Percentiles rank a stretch among this genome's conserved stretches.
Conservation (phyloP, 2,797 vertebrate genomes). For the Synanceia verrucosa region DNA sequence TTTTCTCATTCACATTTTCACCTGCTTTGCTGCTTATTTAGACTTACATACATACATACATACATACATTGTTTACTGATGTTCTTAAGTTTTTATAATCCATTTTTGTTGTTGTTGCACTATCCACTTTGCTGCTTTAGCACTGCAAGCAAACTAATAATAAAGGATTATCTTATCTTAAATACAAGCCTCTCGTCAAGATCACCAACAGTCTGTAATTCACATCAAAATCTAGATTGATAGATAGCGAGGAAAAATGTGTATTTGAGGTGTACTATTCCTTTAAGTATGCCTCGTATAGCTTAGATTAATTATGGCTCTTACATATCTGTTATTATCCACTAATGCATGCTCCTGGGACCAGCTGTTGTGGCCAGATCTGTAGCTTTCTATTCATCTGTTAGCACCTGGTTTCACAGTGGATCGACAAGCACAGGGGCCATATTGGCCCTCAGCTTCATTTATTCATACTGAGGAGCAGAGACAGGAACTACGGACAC, state of each 20-base stretch:
- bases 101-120: no score
- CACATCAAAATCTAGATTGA: background rate
- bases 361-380: slow-evolving; percentile 46
- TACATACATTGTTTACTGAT: no score
- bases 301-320: background rate
- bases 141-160: no score
- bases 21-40: no score
- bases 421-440: slow-evolving; percentile 74
- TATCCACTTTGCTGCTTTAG: no score
- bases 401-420: slow-evolving; percentile 88
- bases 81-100: no score
- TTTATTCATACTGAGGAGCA: slow-evolving; percentile 56
- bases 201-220: background rate
- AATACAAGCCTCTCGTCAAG: no score
- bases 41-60: no score
- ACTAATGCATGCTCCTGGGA: slow-evolving; percentile 5
- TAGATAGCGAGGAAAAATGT: background rate
- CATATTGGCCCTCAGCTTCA: slow-evolving; percentile 51
- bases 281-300: background rate
- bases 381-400: slow-evolving; percentile 61
- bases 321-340: no score
- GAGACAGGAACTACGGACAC: slow-evolving; percentile 47
- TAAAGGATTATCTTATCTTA: no score
- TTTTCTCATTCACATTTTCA: no score
- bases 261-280: background rate